These are phyloP conservation scores for Plutella xylostella DNA, from an alignment of 2,888 invertebrate species.

Conservation along the genomic window DNA sequence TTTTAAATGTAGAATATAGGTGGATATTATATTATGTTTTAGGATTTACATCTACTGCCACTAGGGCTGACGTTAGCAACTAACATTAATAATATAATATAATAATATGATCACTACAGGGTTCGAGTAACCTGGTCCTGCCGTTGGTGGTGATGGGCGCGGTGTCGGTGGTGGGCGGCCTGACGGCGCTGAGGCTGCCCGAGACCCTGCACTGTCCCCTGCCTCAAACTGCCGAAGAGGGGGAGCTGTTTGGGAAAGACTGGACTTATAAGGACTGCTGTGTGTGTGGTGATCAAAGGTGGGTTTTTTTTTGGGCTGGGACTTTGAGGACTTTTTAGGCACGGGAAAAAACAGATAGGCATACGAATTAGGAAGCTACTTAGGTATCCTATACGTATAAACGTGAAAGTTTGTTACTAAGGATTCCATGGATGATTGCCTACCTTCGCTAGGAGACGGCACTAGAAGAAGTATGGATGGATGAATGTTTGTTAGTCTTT, in stretches of 20 bases:
- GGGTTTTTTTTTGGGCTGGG: neutral
- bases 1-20: no score
- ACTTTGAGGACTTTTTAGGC: constrained; percentile 1
- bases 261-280: constrained; percentile 83
- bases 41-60: no score
- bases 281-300: constrained; percentile 78
- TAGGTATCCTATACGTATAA: no score
- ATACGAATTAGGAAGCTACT: no score
- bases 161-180: constrained; percentile 83
- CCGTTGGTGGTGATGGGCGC: constrained; percentile 88
- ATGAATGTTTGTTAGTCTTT: no score
- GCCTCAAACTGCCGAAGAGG: constrained; percentile 90
- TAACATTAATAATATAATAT: no score
- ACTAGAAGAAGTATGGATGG: no score
- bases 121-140: constrained; percentile 84
- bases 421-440: no score
- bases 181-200: constrained; percentile 83
- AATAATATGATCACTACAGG: constrained; percentile 64
- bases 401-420: no score
- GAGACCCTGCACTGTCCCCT: constrained; percentile 86
- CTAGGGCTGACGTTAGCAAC: no score
- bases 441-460: no score
- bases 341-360: neutral
- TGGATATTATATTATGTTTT: no score
- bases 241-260: constrained; percentile 87